Conservation (phyloP, 2,797 vertebrate species). For the Scolopax bukidnonensis region DNA sequence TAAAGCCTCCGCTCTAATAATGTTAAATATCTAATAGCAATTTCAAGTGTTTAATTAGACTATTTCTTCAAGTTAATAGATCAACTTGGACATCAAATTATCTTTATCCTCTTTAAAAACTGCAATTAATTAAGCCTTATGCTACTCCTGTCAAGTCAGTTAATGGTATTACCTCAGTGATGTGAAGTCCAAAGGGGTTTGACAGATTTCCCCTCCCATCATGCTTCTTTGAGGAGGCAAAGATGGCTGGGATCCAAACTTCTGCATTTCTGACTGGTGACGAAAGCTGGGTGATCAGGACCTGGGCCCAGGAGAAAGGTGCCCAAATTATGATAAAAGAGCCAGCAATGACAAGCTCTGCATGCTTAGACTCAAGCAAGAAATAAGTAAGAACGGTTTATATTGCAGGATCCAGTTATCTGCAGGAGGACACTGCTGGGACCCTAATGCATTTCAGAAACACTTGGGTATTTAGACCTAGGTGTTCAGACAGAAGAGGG, state of each 20-base stretch:
- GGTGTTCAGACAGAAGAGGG: background rate
- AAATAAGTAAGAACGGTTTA: background rate
- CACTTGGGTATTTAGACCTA: background rate
- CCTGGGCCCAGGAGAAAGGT: background rate
- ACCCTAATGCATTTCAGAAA: background rate
- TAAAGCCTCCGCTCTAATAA: background rate
- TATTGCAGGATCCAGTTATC: background rate
- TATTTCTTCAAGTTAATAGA: slow-evolving; percentile 20
- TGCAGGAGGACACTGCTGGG: background rate
- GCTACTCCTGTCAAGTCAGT: background rate
- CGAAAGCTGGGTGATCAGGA: background rate
- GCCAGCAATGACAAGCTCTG: background rate
- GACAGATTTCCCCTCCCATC: background rate
- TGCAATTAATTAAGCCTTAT: slow-evolving; percentile 20
- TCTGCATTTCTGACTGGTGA: background rate
- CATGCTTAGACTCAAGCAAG: background rate
- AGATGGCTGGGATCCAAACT: background rate
- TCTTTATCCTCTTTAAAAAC: background rate
- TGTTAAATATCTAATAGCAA: background rate
- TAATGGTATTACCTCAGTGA: background rate
- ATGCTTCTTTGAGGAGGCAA: background rate
- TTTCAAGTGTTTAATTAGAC: slow-evolving; percentile 28
- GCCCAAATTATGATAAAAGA: background rate
- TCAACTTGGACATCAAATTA: slow-evolving; percentile 20
- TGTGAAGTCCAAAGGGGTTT: background rate